These are phyloP conservation scores for Porites lobata DNA, from an alignment of 92 coral and sea anemone genomes.

Conservation along the genomic window DNA sequence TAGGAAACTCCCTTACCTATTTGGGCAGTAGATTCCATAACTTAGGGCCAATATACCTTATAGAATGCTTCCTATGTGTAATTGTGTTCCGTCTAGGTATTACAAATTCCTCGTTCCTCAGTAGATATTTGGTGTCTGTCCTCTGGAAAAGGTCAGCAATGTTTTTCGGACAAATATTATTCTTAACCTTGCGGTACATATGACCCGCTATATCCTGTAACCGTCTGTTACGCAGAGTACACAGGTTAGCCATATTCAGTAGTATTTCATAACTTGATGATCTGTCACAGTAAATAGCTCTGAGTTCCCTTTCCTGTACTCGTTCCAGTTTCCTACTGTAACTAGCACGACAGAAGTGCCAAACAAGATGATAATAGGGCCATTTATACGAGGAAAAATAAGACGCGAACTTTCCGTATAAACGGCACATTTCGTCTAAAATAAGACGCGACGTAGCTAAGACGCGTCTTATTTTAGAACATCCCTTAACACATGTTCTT, in stretches of 20 bases:
- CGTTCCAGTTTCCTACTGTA: conserved; percentile 22
- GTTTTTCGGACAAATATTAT: too few species aligned
- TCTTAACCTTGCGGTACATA: conserved; percentile 12
- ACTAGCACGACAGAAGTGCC: conserved; percentile 32
- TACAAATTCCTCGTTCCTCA: too few species aligned
- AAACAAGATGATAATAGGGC: conserved; percentile 6
- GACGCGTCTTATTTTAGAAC: too few species aligned
- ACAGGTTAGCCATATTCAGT: conserved; percentile 11
- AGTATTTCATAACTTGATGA: conserved; percentile 9
- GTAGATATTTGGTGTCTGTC: too few species aligned
- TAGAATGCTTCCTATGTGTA: conserved; percentile 18
- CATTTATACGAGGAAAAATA: too few species aligned
- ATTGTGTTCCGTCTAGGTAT: not conserved
- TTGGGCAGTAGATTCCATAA: conserved; percentile 25
- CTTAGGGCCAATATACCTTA: conserved; percentile 27
- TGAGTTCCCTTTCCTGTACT: conserved; percentile 27
- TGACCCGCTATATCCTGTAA: conserved; percentile 3
- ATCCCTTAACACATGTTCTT: too few species aligned
- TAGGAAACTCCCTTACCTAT: too few species aligned
- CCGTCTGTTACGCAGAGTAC: conserved; percentile 24
- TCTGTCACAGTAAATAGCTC: conserved; percentile 19
- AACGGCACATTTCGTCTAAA: too few species aligned
- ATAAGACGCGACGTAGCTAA: too few species aligned
- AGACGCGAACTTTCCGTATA: too few species aligned
- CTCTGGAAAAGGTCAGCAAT: too few species aligned